phyloP scores from a whole-genome alignment of 2,113 vertebrate species.

The Trinectes maculatus region DNA sequence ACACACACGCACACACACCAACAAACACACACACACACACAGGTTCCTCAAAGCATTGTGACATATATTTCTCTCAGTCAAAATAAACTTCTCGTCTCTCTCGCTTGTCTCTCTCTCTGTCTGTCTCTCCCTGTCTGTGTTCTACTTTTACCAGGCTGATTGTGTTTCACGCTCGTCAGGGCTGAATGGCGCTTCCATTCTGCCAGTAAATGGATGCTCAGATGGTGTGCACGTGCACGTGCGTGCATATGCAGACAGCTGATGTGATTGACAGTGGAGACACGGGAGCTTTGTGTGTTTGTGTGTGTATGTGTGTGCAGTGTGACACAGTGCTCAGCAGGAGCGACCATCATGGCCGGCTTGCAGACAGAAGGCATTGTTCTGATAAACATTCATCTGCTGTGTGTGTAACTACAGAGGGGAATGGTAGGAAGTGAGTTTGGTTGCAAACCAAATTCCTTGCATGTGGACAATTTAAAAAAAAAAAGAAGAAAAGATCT shows the following conservation, averaged over 20 bases:
- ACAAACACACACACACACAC: neutral
- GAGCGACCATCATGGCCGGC: conserved; percentile 6
- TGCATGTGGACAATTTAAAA: neutral
- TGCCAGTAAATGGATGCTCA: conserved; percentile 65
- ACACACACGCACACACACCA: neutral
- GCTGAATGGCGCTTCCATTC: conserved; percentile 61
- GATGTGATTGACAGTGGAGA: conserved; percentile 57
- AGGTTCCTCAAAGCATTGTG: conserved; percentile 27
- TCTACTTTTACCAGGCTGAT: conserved; percentile 60
- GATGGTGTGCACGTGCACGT: conserved; percentile 27
- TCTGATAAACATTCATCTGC: conserved; percentile 25
- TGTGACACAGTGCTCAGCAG: conserved; percentile 34
- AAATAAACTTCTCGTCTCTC: conserved; percentile 43
- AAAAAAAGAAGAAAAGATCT: no score
- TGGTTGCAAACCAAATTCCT: neutral
- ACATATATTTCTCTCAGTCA: conserved; percentile 60
- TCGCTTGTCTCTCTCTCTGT: neutral
- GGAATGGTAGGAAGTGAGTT: neutral
- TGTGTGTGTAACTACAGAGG: conserved; percentile 1
- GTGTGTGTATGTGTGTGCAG: conserved; percentile 6
- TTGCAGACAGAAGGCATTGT: conserved; percentile 32
- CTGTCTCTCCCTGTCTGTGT: neutral
- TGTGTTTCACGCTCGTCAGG: conserved; percentile 48
- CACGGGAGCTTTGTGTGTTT: conserved; percentile 11
- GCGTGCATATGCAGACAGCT: conserved; percentile 50